phyloP scores from a whole-genome alignment of 2,113 vertebrate genomes.

The Aramus guarauna region DNA sequence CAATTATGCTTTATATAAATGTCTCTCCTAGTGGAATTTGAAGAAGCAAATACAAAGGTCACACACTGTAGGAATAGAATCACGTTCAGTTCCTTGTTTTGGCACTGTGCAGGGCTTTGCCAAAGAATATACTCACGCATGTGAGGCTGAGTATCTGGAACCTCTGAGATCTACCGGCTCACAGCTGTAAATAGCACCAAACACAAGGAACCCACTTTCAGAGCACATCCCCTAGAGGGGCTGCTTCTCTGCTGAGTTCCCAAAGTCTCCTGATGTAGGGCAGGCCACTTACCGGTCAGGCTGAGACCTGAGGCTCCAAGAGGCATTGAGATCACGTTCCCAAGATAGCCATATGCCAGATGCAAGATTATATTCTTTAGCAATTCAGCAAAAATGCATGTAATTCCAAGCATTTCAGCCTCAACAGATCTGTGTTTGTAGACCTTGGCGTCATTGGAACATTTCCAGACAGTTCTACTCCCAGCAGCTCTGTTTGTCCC shows the following conservation, averaged over 20 bases:
- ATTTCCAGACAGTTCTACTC: conserved; percentile 3
- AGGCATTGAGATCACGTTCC: background rate
- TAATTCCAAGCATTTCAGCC: conserved; percentile 36
- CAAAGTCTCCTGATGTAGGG: background rate
- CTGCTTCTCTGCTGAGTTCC: background rate
- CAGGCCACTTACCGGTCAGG: background rate
- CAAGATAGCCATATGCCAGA: conserved; percentile 23
- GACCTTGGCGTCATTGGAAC: conserved; percentile 12
- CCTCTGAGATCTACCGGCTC: background rate
- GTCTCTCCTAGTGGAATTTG: background rate
- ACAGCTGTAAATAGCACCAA: background rate
- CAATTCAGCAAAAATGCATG: conserved; percentile 39
- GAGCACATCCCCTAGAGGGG: background rate
- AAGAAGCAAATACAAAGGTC: background rate
- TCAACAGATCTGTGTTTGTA: conserved; percentile 8
- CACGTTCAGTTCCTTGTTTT: background rate
- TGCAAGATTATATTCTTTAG: conserved; percentile 26
- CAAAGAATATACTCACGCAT: background rate
- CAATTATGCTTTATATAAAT: background rate
- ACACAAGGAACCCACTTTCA: background rate
- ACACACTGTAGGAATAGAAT: background rate
- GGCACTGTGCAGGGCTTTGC: background rate
- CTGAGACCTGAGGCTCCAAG: background rate
- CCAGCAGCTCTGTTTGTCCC: background rate
- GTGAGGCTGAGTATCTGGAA: background rate